Base-by-base conservation (phyloP, 2,797 vertebrate genomes). In the Glossophaga mutica region DNA sequence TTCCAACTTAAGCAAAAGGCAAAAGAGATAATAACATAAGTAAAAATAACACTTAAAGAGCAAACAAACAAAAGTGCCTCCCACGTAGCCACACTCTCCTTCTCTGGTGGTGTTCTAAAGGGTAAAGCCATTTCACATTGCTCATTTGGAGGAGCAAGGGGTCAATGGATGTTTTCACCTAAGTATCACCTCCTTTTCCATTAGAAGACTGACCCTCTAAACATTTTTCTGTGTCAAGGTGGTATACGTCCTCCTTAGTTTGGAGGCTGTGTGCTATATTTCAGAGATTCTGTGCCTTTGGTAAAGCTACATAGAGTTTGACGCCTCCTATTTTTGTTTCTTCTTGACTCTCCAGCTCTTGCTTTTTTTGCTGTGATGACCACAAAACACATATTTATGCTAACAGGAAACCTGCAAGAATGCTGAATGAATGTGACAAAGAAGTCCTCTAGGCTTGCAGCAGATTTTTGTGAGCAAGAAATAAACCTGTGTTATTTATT, bases 271-370 rank as follows among this genome's bases (percentile, higher is more conserved):
- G n/a, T 84, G 37, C 3, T 78, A 1, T 32, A 57, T 29, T 88
- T 78, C 71, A 90, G 34, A 84, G 21, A 55, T 29, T 50, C 50
- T 52, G 62, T 93, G 4, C 62, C 50, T 87, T 93, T 59, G 7
- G 7, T 76, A 78, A 67, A 91, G 42, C 19, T 78, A 73, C 7
- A 50, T 0, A 77, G 18, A 92, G 0, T 42, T 93, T 91, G 44
- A 90, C 91, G 94, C 89, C 29, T 81, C 18, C 22, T 76, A 48
- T 86, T 76, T 95, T 96, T 93, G 2, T 67, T 90, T 86, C 32
- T 87, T 68, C 4, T 59, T 71, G 44, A 44, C 11, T 83, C 44
- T 78, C 6, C 6, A 82, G 26, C 2, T 7, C 18, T 87, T 29
- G 5, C 9, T 87, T 55, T 44, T n/a, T 18, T 73, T 73, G 67